phyloP scores from a whole-genome alignment of 2,113 vertebrate genomes.

The Hystrix cristata region DNA sequence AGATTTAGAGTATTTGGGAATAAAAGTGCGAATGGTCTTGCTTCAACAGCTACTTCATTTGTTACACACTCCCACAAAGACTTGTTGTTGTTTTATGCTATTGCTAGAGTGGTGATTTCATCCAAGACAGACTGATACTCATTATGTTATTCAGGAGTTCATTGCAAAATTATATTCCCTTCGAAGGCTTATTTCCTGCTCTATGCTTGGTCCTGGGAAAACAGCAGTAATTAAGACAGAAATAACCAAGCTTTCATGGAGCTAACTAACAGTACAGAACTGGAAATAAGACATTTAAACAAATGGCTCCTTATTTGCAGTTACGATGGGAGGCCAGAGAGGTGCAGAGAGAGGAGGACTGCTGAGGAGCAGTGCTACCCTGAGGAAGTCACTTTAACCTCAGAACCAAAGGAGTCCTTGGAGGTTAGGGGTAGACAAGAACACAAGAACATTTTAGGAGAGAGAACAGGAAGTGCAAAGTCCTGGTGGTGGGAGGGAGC shows the following conservation, averaged over 20 bases:
- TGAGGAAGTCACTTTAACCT: background rate
- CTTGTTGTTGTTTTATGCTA: background rate
- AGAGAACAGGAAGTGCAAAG: background rate
- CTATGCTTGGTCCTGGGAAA: background rate
- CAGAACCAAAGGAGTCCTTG: background rate
- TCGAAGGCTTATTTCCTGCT: background rate
- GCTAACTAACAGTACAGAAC: background rate
- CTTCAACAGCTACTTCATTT: constrained; percentile 18
- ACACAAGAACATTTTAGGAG: background rate
- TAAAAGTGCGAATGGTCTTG: background rate
- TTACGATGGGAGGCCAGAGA: background rate
- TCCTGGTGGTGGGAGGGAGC: background rate
- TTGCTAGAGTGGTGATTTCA: constrained; percentile 13
- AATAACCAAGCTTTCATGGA: background rate
- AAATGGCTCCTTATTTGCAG: background rate
- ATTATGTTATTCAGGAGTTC: constrained; percentile 19
- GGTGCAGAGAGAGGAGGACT: background rate
- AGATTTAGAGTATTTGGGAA: constrained; percentile 29
- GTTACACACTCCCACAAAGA: background rate
- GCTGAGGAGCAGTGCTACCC: background rate
- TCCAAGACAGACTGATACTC: background rate
- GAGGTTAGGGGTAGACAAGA: background rate
- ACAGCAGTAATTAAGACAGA: background rate
- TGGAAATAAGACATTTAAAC: background rate
- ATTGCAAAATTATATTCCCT: background rate